Base-by-base conservation (phyloP, 2,888 invertebrate species). In the Ametastegia equiseti region DNA sequence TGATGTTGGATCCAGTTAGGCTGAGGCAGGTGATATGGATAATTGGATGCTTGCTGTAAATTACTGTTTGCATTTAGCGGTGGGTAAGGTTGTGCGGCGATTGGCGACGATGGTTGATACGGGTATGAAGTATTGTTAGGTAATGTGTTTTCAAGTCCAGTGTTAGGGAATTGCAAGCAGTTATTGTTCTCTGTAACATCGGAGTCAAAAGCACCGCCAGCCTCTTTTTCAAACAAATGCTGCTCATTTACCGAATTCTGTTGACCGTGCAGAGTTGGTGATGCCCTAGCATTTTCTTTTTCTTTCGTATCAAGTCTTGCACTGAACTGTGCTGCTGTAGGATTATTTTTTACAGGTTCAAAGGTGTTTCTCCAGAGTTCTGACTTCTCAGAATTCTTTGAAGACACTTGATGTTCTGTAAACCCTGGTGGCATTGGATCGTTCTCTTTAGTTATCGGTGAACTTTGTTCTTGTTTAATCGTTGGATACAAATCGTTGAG, bases 371-470 rank as follows among this genome's bases (percentile, higher is more conserved):
- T 7, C n/a, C 30, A 23, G 2, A n/a, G 2, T 73, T 5, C 2
- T n/a, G 15, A 23, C 9, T 9, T n/a, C 11, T 73, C 73, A n/a
- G 50, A 50, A 47, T n/a, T 33, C n/a, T 47, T 47, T 47, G 11
- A 23, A 73, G 19, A n/a, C 63, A 33, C 63, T 65, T 65, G 63
- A 65, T 65, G 36, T 36, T 36, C n/a, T 65, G 7, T 15, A 33
- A n/a, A 15, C 63, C 63, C 15, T 33, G 63, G n/a, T 33, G 9
- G 33, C 33, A 6, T 69, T 1, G 69, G 36, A 19, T 42, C 36
- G 39, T 69, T 42, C 13, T 39, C 33, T 45, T 45, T 42, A 4
- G 0, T 23, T 1, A 23, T 30, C n/a, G n/a, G 19, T 6, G 47
- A 33, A 73, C 15, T 42, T 19, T 69, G 39, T 13, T 36, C 23